Evolutionary conservation across 1,140 invertebrate genomes (phyloP), one percentile per base, ranked within the genome.

Genomic region (Pseudomyrmex flavicornis): DNA sequence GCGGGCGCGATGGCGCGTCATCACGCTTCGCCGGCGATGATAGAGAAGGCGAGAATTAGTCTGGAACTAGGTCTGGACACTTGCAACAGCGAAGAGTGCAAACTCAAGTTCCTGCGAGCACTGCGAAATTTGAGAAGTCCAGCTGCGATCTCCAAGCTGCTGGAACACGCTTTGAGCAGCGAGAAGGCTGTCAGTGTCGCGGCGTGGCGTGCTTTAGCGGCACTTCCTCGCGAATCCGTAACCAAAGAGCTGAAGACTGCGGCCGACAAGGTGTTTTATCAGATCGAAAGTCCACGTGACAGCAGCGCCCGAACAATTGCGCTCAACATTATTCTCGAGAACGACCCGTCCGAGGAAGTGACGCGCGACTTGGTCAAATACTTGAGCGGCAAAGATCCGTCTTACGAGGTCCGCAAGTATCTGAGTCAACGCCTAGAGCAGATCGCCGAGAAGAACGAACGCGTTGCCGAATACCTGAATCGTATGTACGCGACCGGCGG

Each of bases 241-340:
- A 93, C 92, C 8, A 86, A 94, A 26, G 91, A 94, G 48, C 91
- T 96, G 2, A 92, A 95, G 61, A 92, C 83, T 62, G 90, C 92
- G 3, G 96, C 96, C 2, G 86, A 93, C 20, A 92, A 92, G 66
- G 95, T 97, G 15, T 97, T 97, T 89, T 96, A 96, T 83, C 97
- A 97, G 90, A 90, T 96, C 3, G 94, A 93, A 7, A 93, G 93
- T 2, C 94, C 94, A 35, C 95, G 94, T 68, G 97, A 98, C 90
- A 96, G 97, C 15, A 97, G 96, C 35, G 95, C 96, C 0, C 94
- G 97, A 86, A 96, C 96, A 0, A 84, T 98, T 58, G 96, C 97
- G 0, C 90, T 96, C 10, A 97, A 98, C 89, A 95, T 98, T 10
- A 92, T 98, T n/a, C 92, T 98, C 0, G 95, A 96, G 70, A 94